Base-by-base conservation (phyloP, 2,888 invertebrate genomes). In the Acrobasis suavella region DNA sequence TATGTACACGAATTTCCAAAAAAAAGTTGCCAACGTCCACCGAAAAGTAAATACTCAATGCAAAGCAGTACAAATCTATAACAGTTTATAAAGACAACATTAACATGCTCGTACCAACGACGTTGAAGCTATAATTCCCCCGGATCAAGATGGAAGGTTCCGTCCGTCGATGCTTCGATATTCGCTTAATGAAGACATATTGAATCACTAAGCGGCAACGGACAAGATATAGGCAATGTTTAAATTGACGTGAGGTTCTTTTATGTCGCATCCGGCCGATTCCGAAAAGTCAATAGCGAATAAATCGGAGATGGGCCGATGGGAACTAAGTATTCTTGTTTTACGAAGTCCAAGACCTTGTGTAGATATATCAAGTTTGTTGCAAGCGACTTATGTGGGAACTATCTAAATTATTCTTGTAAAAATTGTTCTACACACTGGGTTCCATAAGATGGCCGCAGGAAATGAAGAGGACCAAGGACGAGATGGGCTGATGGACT, bases 131-230 rank as follows among this genome's bases (percentile, higher is more conserved):
- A 86, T 88, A 86, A 87, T 80, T 87, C 82, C 79, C 87, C 83
- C 83, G 85, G 82, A 90, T 83, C 90, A 89, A 89, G 91, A 91
- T 89, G 78, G 84, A 85, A 80, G 79, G 87, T 85, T 88, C 88
- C 86, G 83, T 77, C 86, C 83, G 82, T 82, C 85, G 86, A 85
- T 86, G 86, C 85, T 85, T 85, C 86, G 88, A 89, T 87, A 86
- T 87, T 85, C 88, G 74, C 86, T 89, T 92, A 92, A 92, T 92
- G 91, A 92, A 92, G 91, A 91, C 91, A 91, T 92, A 92, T 92
- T 91, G 91, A 91, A 89, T 89, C 88, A 89, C 87, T 82, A 86
- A 89, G 82, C 88, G 85, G 85, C 85, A 76, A 82, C 81, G 78
- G 88, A 85, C 87, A 87, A 86, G 81, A 85, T 87, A 87, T 89